Conservation (phyloP, 2,113 vertebrate genomes). For the Pampusana beccarii region DNA sequence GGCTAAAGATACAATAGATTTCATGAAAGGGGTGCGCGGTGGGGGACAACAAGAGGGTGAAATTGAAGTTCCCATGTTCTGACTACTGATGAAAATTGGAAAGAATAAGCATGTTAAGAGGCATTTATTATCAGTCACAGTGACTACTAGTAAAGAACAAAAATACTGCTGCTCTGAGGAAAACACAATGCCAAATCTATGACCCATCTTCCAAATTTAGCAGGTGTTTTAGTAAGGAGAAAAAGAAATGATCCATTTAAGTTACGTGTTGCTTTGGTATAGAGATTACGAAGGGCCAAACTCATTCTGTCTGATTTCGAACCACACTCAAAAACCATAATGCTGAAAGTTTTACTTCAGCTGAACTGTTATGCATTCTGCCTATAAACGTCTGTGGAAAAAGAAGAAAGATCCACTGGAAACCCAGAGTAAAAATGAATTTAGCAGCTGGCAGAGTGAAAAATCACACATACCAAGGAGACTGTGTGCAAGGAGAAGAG, state of each 20-base stretch:
- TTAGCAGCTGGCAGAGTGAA: background rate
- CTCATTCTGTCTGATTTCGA: background rate
- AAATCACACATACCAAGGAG: background rate
- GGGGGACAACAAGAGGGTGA: constrained; percentile 20
- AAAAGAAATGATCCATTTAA: background rate
- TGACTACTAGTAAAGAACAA: constrained; percentile 16
- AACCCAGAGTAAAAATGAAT: constrained; percentile 4
- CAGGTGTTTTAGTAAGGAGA: background rate
- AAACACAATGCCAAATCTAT: background rate
- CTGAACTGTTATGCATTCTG: background rate
- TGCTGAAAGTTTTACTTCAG: background rate
- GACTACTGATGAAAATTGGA: constrained; percentile 33
- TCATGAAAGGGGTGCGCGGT: background rate
- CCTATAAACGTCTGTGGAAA: background rate
- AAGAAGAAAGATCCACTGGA: background rate
- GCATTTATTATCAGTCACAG: constrained; percentile 15
- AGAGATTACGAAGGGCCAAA: background rate
- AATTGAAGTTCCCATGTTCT: constrained; percentile 16
- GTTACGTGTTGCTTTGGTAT: background rate
- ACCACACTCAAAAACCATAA: background rate
- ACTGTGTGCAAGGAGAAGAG: background rate
- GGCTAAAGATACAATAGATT: constrained; percentile 48
- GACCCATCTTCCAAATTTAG: background rate
- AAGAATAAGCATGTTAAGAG: constrained; percentile 28
- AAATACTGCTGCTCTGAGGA: constrained; percentile 4